phyloP scores from a whole-genome alignment of 1,140 invertebrate genomes.

The Sminthurinus signatus region DNA sequence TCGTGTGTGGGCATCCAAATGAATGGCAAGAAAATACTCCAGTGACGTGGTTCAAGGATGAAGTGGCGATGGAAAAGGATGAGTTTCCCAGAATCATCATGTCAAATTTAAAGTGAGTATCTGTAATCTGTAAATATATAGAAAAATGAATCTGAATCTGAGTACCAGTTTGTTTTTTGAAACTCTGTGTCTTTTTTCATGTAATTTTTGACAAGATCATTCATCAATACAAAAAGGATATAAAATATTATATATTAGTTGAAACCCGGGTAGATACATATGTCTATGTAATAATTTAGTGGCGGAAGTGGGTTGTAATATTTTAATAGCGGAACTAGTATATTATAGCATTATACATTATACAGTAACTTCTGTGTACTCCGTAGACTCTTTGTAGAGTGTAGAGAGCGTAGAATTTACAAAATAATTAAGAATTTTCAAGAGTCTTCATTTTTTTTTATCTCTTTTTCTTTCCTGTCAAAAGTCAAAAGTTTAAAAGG shows the following conservation, averaged over 20 bases:
- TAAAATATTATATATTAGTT: neutral
- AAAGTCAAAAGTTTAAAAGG: too few relatives aligned
- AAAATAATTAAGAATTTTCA: too few relatives aligned
- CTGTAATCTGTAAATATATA: neutral
- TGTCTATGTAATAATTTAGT: neutral
- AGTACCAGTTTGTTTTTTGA: too few relatives aligned
- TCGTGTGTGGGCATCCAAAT: constrained; percentile 15
- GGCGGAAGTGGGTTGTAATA: too few relatives aligned
- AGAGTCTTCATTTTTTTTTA: too few relatives aligned
- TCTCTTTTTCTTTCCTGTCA: too few relatives aligned
- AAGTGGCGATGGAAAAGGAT: constrained; percentile 12
- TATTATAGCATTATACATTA: too few relatives aligned
- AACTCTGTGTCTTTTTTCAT: neutral
- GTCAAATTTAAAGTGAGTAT: constrained; percentile 25
- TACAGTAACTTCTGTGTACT: too few relatives aligned
- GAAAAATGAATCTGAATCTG: neutral
- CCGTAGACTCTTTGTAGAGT: too few relatives aligned
- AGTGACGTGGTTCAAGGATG: constrained; percentile 31
- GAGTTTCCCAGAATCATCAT: constrained; percentile 11
- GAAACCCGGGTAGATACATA: neutral
- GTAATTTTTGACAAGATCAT: neutral
- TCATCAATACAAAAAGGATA: neutral
- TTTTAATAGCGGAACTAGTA: too few relatives aligned
- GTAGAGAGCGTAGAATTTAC: too few relatives aligned
- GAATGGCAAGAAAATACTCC: constrained; percentile 5